phyloP scores from a whole-genome alignment of 2,113 vertebrate species.

The Chloroceryle aenea region DNA sequence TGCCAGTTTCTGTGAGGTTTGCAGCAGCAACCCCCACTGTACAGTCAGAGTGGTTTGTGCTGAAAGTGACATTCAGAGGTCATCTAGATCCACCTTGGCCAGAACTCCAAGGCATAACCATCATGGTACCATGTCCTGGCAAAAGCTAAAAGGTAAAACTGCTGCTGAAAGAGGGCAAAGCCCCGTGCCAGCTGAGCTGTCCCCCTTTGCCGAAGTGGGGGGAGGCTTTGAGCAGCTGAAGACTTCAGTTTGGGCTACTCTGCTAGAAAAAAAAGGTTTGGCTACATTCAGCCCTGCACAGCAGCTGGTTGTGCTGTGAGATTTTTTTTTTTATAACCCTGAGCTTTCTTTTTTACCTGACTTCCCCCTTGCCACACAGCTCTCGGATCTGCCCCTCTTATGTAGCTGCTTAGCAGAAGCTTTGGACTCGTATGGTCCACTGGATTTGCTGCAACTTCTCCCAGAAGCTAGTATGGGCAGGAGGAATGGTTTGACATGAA shows the following conservation, averaged over 20 bases:
- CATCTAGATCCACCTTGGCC: accelerated
- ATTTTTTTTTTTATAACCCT: neutral
- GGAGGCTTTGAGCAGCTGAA: neutral
- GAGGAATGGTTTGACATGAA: neutral
- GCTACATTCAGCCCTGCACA: accelerated
- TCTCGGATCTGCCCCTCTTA: neutral
- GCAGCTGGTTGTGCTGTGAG: neutral
- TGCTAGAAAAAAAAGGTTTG: accelerated
- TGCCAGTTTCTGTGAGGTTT: neutral
- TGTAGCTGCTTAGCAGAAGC: neutral
- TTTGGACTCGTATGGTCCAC: neutral
- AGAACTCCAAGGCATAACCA: accelerated
- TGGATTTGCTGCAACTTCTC: neutral
- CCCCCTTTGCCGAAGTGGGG: accelerated
- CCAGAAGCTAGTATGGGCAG: neutral
- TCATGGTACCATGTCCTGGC: accelerated
- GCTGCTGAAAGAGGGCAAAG: neutral
- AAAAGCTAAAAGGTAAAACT: neutral
- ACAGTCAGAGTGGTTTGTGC: accelerated
- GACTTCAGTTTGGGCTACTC: accelerated
- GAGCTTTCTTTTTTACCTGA: neutral
- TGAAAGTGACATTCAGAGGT: neutral
- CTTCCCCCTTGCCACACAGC: neutral
- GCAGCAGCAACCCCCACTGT: accelerated
- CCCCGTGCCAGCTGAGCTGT: neutral